These are phyloP conservation scores for Cistogaster globosa DNA, from an alignment of 2,888 invertebrate species.

Conservation along the genomic window DNA sequence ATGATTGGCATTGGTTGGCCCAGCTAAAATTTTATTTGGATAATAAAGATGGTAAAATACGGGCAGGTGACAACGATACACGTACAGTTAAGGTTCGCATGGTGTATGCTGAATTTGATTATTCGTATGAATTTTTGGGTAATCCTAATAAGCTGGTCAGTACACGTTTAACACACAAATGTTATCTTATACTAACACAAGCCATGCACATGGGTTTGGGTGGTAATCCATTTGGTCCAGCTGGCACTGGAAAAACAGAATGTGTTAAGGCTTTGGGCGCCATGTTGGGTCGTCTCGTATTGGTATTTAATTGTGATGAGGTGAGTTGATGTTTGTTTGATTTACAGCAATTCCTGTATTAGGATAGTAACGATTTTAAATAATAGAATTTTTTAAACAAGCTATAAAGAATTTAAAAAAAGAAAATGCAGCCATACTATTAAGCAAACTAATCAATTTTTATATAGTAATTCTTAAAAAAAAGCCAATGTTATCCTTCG, in stretches of 20 bases:
- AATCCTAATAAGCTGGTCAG: slow-evolving; percentile 96
- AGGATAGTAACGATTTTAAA: slow-evolving; percentile 3
- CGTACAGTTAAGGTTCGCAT: slow-evolving; percentile 86
- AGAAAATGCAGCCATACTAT: no score
- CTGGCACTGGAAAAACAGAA: slow-evolving; percentile 99
- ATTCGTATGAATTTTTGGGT: slow-evolving; percentile 99
- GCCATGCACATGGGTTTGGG: slow-evolving; percentile 97
- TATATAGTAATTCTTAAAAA: no score
- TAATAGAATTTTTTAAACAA: background rate
- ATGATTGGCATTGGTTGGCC: slow-evolving; percentile 97
- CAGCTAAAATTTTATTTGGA: slow-evolving; percentile 92
- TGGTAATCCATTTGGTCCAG: slow-evolving; percentile 99
- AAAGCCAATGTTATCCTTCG: no score
- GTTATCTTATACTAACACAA: slow-evolving; percentile 98
- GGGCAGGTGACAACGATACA: slow-evolving; percentile 23
- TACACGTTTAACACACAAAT: slow-evolving; percentile 97
- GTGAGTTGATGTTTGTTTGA: slow-evolving; percentile 80
- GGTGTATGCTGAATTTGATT: slow-evolving; percentile 96
- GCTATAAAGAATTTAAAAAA: no score
- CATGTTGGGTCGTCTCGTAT: slow-evolving; percentile 95
- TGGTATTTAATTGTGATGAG: slow-evolving; percentile 99
- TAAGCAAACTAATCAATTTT: no score
- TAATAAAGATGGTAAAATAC: slow-evolving; percentile 19
- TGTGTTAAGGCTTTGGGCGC: slow-evolving; percentile 97
- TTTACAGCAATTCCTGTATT: background rate